phyloP scores from a whole-genome alignment of 1,140 invertebrate genomes.

The Drosophila takahashii region DNA sequence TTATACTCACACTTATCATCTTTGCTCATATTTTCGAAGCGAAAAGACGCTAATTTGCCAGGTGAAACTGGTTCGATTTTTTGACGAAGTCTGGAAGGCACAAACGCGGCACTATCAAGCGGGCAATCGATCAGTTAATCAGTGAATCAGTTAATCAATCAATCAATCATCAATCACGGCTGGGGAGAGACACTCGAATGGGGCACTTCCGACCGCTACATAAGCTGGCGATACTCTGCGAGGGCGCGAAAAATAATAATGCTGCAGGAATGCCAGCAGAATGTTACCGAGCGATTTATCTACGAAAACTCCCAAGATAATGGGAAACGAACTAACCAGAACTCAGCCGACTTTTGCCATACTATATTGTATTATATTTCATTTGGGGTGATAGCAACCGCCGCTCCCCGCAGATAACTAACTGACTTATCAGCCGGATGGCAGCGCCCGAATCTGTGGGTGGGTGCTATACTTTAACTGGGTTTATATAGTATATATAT shows the following conservation, averaged over 20 bases:
- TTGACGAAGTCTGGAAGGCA: background rate
- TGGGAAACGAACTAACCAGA: slow-evolving; percentile 47
- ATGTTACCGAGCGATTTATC: slow-evolving; percentile 70
- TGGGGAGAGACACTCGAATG: slow-evolving; percentile 32
- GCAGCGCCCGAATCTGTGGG: slow-evolving; percentile 16
- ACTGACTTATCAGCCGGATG: slow-evolving; percentile 41
- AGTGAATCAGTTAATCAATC: slow-evolving; percentile 1
- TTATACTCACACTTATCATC: slow-evolving; percentile 79
- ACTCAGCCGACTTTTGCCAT: slow-evolving; percentile 31
- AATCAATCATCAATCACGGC: slow-evolving; percentile 44
- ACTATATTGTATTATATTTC: slow-evolving; percentile 76
- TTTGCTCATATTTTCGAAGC: slow-evolving; percentile 71
- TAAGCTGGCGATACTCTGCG: slow-evolving; percentile 47
- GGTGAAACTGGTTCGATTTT: slow-evolving; percentile 11
- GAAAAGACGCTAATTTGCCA: slow-evolving; percentile 41
- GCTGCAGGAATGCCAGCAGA: slow-evolving; percentile 59
- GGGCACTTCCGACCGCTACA: slow-evolving; percentile 49
- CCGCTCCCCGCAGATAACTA: slow-evolving; percentile 39
- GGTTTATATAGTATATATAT: background rate
- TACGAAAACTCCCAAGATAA: slow-evolving; percentile 81
- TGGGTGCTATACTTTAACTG: background rate
- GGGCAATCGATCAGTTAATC: slow-evolving; percentile 14
- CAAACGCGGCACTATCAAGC: slow-evolving; percentile 22
- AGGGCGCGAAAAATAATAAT: slow-evolving; percentile 49
- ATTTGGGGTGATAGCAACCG: slow-evolving; percentile 65